Conservation (phyloP, 2,797 vertebrate genomes). For the Ceryle rudis region DNA sequence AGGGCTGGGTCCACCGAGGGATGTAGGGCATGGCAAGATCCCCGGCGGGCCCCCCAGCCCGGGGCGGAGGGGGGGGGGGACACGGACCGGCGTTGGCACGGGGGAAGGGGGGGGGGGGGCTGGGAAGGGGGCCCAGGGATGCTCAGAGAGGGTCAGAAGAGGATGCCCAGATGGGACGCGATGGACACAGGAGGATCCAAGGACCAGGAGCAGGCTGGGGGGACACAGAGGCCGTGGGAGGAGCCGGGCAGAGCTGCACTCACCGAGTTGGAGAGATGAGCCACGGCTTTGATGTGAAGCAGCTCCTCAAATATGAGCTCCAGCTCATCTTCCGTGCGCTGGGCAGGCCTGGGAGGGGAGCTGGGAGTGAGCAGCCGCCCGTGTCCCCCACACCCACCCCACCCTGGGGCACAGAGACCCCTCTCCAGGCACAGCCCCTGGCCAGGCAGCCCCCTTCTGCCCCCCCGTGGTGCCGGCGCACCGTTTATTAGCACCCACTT, state of each 20-base stretch:
- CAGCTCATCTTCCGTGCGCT: slow-evolving; percentile 91
- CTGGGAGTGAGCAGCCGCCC: rapidly evolving
- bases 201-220: slow-evolving; percentile 86
- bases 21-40: rapidly evolving
- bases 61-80: no score
- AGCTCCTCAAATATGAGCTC: slow-evolving; percentile 97
- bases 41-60: background rate
- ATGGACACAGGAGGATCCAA: background rate
- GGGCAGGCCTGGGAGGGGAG: slow-evolving; percentile 82
- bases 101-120: no score
- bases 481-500: no score
- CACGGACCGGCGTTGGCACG: no score
- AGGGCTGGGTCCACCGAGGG: background rate
- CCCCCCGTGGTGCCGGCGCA: no score
- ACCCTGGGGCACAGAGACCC: background rate
- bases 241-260: no score
- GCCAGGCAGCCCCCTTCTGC: background rate
- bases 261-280: slow-evolving; percentile 90
- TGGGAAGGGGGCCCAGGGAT: rapidly evolving
- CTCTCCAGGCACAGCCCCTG: background rate
- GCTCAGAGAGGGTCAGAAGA: rapidly evolving
- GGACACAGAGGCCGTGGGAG: no score
- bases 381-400: background rate
- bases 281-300: slow-evolving; percentile 94
- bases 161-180: background rate